phyloP scores from a whole-genome alignment of 2,888 invertebrate species.

The Kuschelorhynchus macadamiae region DNA sequence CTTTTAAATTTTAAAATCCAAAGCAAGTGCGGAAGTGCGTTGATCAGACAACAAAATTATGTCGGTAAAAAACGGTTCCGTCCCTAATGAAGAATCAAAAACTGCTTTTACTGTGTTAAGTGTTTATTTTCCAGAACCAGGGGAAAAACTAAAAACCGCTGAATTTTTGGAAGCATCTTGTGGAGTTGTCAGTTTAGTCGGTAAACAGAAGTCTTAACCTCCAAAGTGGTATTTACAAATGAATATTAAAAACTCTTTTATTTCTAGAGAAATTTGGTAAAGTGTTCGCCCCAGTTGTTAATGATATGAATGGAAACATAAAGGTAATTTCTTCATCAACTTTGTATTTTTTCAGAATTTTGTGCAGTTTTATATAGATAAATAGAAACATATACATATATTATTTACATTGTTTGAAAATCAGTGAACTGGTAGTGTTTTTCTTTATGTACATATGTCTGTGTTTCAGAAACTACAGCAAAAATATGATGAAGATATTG shows the following conservation, averaged over 20 bases:
- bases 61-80: slow-evolving; percentile 37
- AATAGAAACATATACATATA: too few species aligned
- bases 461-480: slow-evolving; percentile 74
- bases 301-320: slow-evolving; percentile 85
- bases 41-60: too few species aligned
- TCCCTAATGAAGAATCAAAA: slow-evolving; percentile 40
- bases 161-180: slow-evolving; percentile 58
- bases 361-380: too few species aligned
- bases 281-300: slow-evolving; percentile 80
- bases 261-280: slow-evolving; percentile 79
- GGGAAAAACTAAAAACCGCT: slow-evolving; percentile 55
- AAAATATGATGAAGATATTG: slow-evolving; percentile 71
- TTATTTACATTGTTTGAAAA: too few species aligned
- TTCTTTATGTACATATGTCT: too few species aligned
- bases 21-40: too few species aligned
- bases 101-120: slow-evolving; percentile 49
- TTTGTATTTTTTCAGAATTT: too few species aligned
- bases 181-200: slow-evolving; percentile 55
- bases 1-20: too few species aligned
- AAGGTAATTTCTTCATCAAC: slow-evolving; percentile 78
- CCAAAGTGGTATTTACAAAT: not conserved
- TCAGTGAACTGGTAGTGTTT: too few species aligned
- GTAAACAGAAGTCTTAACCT: slow-evolving; percentile 41
- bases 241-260: slow-evolving; percentile 29
- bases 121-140: slow-evolving; percentile 51